Evolutionary conservation across 2,797 vertebrate species (phyloP).

Genomic region (Takifugu ocellatus): DNA sequence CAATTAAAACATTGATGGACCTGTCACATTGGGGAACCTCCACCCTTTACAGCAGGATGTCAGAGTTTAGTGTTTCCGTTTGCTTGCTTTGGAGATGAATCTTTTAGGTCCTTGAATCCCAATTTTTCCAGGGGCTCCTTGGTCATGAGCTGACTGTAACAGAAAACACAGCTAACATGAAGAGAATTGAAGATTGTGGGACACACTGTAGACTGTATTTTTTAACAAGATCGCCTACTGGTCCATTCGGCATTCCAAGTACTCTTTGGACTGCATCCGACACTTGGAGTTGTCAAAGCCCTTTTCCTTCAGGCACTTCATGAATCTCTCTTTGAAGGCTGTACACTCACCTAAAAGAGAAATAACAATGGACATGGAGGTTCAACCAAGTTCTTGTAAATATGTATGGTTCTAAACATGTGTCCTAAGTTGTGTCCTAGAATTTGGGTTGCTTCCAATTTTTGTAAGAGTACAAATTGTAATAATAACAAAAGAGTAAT

Average conservation of each 20-base stretch:
- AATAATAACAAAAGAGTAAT: too few relatives aligned
- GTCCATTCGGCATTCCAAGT: slow-evolving; percentile 86
- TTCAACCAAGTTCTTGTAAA: too few relatives aligned
- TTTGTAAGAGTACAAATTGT: too few relatives aligned
- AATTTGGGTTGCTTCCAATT: too few relatives aligned
- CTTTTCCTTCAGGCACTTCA: slow-evolving; percentile 82
- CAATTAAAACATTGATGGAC: neutral
- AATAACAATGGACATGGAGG: neutral
- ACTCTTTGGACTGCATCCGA: slow-evolving; percentile 82
- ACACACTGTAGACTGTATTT: neutral
- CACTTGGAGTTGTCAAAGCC: slow-evolving; percentile 79
- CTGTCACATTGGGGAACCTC: neutral
- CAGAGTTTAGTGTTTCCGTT: slow-evolving; percentile 46
- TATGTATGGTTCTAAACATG: too few relatives aligned
- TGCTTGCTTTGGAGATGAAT: slow-evolving; percentile 58
- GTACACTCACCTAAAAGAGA: slow-evolving; percentile 83
- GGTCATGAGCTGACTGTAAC: slow-evolving; percentile 82
- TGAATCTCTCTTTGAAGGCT: slow-evolving; percentile 82
- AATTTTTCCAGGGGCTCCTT: slow-evolving; percentile 86
- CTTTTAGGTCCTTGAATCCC: slow-evolving; percentile 84
- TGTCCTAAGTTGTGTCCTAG: too few relatives aligned
- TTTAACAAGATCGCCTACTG: slow-evolving; percentile 59
- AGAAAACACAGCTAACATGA: slow-evolving; percentile 2
- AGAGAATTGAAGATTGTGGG: neutral
- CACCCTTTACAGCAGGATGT: slow-evolving; percentile 6